These are phyloP conservation scores for Diorhabda carinulata DNA, from an alignment of 1,140 invertebrate genomes.

Conservation along the genomic window DNA sequence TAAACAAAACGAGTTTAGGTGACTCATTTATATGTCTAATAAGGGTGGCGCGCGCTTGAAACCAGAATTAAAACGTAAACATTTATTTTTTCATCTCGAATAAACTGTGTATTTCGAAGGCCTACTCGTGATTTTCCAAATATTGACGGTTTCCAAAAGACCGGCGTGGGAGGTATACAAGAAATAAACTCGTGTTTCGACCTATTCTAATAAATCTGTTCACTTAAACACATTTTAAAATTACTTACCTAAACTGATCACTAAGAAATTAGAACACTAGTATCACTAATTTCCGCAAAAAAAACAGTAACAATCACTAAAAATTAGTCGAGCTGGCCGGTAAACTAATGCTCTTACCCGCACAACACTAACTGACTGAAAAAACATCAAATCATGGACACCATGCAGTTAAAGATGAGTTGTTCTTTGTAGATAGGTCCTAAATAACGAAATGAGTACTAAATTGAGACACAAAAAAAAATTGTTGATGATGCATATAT, in stretches of 20 bases:
- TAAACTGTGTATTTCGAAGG: neutral
- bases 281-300: conserved; percentile 14
- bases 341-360: conserved; percentile 4
- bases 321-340: neutral
- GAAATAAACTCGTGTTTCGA: neutral
- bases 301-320: conserved; percentile 9
- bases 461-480: too few species aligned
- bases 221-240: neutral
- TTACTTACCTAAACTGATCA: conserved; percentile 1
- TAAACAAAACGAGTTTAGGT: neutral
- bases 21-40: too few species aligned
- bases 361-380: conserved; percentile 17
- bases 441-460: too few species aligned
- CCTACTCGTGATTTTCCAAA: neutral
- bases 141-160: conserved; percentile 10
- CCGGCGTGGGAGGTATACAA: conserved; percentile 15
- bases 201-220: neutral
- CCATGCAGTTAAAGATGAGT: neutral
- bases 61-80: too few species aligned
- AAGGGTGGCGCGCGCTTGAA: too few species aligned
- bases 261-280: conserved; percentile 4
- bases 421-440: neutral
- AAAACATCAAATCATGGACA: conserved; percentile 1
- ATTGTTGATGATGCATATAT: too few species aligned
- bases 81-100: too few species aligned